Evolutionary conservation across 1,140 invertebrate species (phyloP), one percentile per base, ranked within the genome.

Genomic region (Platyscapa corneri): DNA sequence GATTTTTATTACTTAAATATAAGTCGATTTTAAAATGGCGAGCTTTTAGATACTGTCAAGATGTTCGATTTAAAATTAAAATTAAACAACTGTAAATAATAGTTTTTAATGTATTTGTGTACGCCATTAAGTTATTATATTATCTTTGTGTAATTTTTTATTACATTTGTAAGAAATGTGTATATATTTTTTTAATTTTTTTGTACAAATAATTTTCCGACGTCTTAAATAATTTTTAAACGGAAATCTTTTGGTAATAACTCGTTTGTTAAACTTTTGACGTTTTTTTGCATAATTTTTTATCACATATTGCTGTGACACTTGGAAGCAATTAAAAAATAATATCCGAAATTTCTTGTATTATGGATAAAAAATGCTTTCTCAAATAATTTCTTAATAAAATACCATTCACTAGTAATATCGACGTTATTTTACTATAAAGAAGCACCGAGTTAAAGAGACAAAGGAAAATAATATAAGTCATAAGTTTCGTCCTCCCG

Each of bases 21-120:
- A 84, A 80, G 74, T 82, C 74, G 46, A 82, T 32, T 78, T 84
- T 60, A 12, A 78, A 84, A 81, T 81, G 46, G 27, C 78, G 80
- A 78, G 78, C 75, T 76, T 87, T 70, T 81, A 84, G 72, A 75
- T 81, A 82, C n/a, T 64, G 76, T 60, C n/a, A 86, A 75, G 53
- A 84, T 74, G 76, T 84, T 87, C 83, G 86, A 82, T 81, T 81
- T 84, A 64, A 67, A 76, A 46, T 84, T 82, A 85, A 82, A 49
- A 75, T 53, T 70, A 42, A 46, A 83, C 82, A n/a, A 42, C 70
- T 84, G 78, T 85, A 82, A 81, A 85, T 85, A 85, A 75, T 80
- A 42, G 65, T 60, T 85, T 80, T 75, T 74, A 46, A 75, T 46
- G 8, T n/a, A 75, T 46, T 30, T 32, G 18, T 53, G n/a, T 53